Base-by-base conservation (phyloP, 1,140 invertebrate genomes). In the Pomacea maculata region DNA sequence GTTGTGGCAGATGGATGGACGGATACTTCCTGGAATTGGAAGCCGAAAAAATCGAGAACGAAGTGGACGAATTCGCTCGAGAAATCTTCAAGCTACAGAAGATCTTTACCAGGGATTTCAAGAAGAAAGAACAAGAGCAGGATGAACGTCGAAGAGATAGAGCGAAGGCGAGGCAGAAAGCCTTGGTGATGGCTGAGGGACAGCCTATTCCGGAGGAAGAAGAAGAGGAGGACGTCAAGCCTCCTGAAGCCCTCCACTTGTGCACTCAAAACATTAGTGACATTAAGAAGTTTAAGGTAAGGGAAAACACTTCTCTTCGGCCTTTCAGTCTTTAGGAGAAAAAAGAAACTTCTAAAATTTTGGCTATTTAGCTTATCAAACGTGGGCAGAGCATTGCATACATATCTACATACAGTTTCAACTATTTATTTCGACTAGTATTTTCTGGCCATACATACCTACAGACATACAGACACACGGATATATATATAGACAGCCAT, bases 21-120 rank as follows among this genome's bases (percentile, higher is more conserved):
- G 97, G 96, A n/a, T 94, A 95, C 7, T 98, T 98, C 91, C 94
- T 96, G 88, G 95, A 96, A 86, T 92, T 98, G 67, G 93, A 96
- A 87, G 94, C 94, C 21, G 89, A 91, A 54, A 75, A 72, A 29
- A 88, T 91, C 83, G 89, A 90, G 61, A 85, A 54, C 29, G 88
- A 91, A 73, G 87, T 89, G 9, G 90, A 91, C 82, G 91, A 91
- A 75, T 90, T 89, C 80, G 87, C 83, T 83, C 87, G 91, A 84
- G 93, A 95, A 94, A 86, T 96, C 94, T 91, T 92, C 93, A 96
- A 95, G 90, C 93, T 95, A n/a, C 95, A 96, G 83, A 97, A 97
- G 92, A 92, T 93, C 8, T 97, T 96, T 87, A 95, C 95, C 86
- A 94, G 93, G 68, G 95, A 95, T 90, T 94, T 89, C 65, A 91